Base-by-base conservation (phyloP, 2,888 invertebrate species). In the Zeuzera pyrina region DNA sequence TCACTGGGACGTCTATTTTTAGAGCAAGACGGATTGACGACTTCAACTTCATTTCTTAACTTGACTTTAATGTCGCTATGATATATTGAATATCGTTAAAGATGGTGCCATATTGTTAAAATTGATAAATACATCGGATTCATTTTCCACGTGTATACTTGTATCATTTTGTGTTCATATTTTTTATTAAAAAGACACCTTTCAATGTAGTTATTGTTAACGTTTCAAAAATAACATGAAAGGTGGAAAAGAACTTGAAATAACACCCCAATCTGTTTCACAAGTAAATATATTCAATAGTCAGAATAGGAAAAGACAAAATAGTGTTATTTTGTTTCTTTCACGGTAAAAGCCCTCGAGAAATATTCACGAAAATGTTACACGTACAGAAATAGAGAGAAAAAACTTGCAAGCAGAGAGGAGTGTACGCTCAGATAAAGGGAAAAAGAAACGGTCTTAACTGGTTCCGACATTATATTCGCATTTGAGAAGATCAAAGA, bases 401-500 rank as follows among this genome's bases (percentile, higher is more conserved):
- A 54, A 64, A 64, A 66, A 67, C 51, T 51, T 50, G 52, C 41
- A 49, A 52, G 54, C 52, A 42, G 43, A n/a, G 57, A 41, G 40
- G 47, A 57, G 61, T 59, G 59, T 60, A 49, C 48, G 52, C 44
- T 49, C 46, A 58, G 68, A 72, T 72, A 72, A 70, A 66, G 58
- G 60, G 45, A 50, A 61, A 66, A 69, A 53, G 59, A 56, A 63
- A 62, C 60, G 57, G 56, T 62, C 67, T 63, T 74, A 77, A 76
- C 73, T 58, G 69, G 69, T 71, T 67, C 59, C 64, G 63, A 78
- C 72, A 79, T 78, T 78, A 77, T 76, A 74, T 79, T 79, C 78
- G 67, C 77, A 73, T 81, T 77, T 77, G 74, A 56, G 64, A 59
- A 79, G 83, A 83, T 83, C 83, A 83, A 83, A 81, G 79, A 71